phyloP scores from a whole-genome alignment of 2,888 invertebrate genomes.

The Drosophila colorata region DNA sequence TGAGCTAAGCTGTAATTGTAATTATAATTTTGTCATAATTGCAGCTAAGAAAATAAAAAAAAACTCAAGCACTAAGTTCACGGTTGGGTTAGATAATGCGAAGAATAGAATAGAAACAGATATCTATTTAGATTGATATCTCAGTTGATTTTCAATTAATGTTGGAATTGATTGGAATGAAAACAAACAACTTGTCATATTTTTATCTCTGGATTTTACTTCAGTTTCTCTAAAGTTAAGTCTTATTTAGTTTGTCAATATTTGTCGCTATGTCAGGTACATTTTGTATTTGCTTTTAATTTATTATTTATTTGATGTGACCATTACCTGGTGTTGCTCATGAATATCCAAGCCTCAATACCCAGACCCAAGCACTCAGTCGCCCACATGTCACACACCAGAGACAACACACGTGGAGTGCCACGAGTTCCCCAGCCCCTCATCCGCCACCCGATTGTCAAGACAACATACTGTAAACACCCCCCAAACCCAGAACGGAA shows the following conservation, averaged over 20 bases:
- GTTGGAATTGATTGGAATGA: too few species aligned
- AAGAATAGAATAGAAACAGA: not conserved
- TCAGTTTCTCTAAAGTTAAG: not conserved
- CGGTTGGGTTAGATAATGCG: not conserved
- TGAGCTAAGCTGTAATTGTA: conserved; percentile 16
- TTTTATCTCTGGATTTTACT: too few species aligned
- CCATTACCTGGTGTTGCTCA: conserved; percentile 24
- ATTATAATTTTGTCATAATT: conserved; percentile 32
- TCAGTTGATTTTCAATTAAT: too few species aligned
- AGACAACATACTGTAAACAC: conserved; percentile 12
- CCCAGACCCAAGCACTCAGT: conserved; percentile 1
- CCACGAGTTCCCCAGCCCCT: conserved; percentile 46
- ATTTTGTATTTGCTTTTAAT: conserved; percentile 24
- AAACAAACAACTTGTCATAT: too few species aligned
- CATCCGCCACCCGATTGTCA: not conserved
- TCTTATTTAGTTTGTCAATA: conserved; percentile 9
- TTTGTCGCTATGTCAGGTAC: conserved; percentile 19
- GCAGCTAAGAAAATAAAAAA: conserved; percentile 5
- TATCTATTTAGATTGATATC: too few species aligned
- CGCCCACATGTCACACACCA: conserved; percentile 19
- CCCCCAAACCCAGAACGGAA: not conserved
- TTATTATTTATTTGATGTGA: conserved; percentile 46
- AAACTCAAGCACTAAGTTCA: too few species aligned
- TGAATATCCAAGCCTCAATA: conserved; percentile 24
- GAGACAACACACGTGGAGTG: conserved; percentile 59